Conservation (phyloP, 2,888 invertebrate genomes). For the Apocheima hispidaria region DNA sequence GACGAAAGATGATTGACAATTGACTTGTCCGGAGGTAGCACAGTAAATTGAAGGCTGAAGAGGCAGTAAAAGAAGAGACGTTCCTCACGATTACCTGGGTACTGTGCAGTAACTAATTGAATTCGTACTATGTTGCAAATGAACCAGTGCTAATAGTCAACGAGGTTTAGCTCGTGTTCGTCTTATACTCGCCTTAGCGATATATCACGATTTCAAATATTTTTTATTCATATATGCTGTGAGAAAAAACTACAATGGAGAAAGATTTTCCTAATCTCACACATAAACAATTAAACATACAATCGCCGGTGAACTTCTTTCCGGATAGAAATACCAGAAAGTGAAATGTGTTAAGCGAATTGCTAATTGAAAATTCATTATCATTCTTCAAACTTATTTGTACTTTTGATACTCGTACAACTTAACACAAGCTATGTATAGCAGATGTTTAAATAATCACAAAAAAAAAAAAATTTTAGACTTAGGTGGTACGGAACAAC, state of each 20-base stretch:
- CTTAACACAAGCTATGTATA: too few species aligned
- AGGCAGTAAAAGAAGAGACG: constrained; percentile 51
- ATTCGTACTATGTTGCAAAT: constrained; percentile 69
- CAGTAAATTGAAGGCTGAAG: constrained; percentile 26
- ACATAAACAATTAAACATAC: constrained; percentile 19
- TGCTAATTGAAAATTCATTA: neutral
- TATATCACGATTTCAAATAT: constrained; percentile 25
- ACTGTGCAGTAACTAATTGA: constrained; percentile 61
- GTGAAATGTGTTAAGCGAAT: constrained; percentile 11
- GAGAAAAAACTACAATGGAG: constrained; percentile 19
- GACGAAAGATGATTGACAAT: constrained; percentile 22
- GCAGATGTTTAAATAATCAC: neutral
- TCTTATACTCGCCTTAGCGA: constrained; percentile 34
- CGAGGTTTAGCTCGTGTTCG: constrained; percentile 50
- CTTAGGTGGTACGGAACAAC: too few species aligned
- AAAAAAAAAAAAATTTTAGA: too few species aligned
- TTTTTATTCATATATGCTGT: constrained; percentile 11
- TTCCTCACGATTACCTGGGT: constrained; percentile 69
- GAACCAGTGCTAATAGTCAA: constrained; percentile 57
- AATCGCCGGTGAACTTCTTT: constrained; percentile 9
- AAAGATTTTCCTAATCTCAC: constrained; percentile 22
- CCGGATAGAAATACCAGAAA: constrained; percentile 11
- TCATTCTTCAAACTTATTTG: too few species aligned
- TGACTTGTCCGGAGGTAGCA: constrained; percentile 8
- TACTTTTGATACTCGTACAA: too few species aligned